These are phyloP conservation scores for Nematostella vectensis DNA, from an alignment of 92 coral and sea anemone genomes.

Conservation along the genomic window DNA sequence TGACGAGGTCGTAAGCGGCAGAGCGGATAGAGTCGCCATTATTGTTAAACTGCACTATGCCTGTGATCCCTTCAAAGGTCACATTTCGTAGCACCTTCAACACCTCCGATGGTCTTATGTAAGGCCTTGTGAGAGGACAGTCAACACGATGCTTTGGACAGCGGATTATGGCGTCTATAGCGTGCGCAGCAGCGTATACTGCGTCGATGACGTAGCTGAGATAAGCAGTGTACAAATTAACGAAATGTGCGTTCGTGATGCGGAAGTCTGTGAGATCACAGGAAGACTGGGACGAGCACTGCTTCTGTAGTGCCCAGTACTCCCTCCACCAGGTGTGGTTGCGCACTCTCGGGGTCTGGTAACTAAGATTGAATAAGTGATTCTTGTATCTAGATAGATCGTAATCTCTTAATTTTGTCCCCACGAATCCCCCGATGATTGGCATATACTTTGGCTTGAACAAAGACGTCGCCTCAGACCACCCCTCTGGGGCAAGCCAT, in stretches of 20 bases:
- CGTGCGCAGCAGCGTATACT: slow-evolving; percentile 66
- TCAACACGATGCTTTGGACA: slow-evolving; percentile 10
- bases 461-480: slow-evolving; percentile 50
- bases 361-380: slow-evolving; percentile 20
- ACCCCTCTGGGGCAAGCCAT: slow-evolving; percentile 80
- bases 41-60: slow-evolving; percentile 41
- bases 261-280: slow-evolving; percentile 17
- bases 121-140: slow-evolving; percentile 15
- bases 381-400: slow-evolving; percentile 26
- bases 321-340: slow-evolving; percentile 46
- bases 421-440: slow-evolving; percentile 42
- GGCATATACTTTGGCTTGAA: slow-evolving; percentile 30
- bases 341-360: slow-evolving; percentile 12
- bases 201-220: slow-evolving; percentile 69
- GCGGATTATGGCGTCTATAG: slow-evolving; percentile 56
- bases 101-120: slow-evolving; percentile 28
- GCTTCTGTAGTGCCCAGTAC: slow-evolving; percentile 36
- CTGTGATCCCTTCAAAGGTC: slow-evolving; percentile 57
- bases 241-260: slow-evolving; percentile 18
- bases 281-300: slow-evolving; percentile 7
- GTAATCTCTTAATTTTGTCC: slow-evolving; percentile 44
- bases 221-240: slow-evolving; percentile 44
- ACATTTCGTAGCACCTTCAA: slow-evolving; percentile 24
- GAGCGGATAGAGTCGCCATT: slow-evolving; percentile 59
- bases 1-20: slow-evolving; percentile 59